phyloP scores from a whole-genome alignment of 1,140 invertebrate genomes.

The Drosophila repleta region DNA sequence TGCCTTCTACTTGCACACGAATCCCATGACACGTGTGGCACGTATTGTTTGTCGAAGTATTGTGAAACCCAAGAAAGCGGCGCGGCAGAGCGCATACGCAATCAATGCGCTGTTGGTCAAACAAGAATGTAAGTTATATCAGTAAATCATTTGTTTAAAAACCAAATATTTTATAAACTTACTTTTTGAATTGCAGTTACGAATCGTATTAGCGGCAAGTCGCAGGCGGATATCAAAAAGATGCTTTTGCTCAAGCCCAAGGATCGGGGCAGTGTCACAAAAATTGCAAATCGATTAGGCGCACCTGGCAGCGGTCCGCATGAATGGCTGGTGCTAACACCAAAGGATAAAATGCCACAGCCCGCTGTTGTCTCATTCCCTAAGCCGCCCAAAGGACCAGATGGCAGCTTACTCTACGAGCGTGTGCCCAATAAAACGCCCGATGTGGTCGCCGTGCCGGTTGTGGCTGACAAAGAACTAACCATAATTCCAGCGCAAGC shows the following conservation, averaged over 20 bases:
- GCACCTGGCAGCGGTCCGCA: constrained; percentile 87
- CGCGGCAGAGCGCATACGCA: constrained; percentile 93
- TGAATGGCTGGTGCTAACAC: constrained; percentile 93
- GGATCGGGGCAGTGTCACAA: constrained; percentile 89
- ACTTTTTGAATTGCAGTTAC: constrained; percentile 84
- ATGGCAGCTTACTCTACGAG: constrained; percentile 93
- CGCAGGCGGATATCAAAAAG: constrained; percentile 86
- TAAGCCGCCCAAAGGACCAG: constrained; percentile 93
- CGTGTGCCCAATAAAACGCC: constrained; percentile 91
- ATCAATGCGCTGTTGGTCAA: constrained; percentile 94
- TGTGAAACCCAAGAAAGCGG: constrained; percentile 92
- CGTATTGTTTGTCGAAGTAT: constrained; percentile 93
- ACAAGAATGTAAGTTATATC: constrained; percentile 90
- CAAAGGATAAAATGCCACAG: constrained; percentile 90
- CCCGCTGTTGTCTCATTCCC: constrained; percentile 93
- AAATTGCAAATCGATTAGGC: constrained; percentile 91
- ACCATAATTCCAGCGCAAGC: constrained; percentile 80
- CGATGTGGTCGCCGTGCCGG: constrained; percentile 85
- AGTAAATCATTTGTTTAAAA: too few species aligned
- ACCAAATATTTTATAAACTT: not conserved
- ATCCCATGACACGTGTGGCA: constrained; percentile 93
- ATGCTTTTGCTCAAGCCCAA: constrained; percentile 85
- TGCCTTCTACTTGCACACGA: constrained; percentile 96
- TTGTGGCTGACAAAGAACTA: constrained; percentile 78
- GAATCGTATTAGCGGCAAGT: constrained; percentile 87